Evolutionary conservation across 2,888 invertebrate species (phyloP).

Genomic region (Meta bourneti): DNA sequence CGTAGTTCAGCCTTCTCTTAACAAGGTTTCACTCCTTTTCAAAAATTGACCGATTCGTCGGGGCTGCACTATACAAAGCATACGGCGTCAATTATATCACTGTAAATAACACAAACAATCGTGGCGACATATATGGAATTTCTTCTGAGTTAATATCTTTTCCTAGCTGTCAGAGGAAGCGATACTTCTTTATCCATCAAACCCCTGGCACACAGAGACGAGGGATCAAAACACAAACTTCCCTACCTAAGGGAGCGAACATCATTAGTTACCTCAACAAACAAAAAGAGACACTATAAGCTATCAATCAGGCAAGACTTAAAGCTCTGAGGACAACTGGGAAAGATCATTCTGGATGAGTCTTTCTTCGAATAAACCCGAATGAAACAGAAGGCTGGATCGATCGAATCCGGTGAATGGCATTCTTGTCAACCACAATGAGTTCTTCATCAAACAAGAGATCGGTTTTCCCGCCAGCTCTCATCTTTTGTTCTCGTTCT

Average conservation of each 20-base stretch:
- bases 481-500: slow-evolving; percentile 58
- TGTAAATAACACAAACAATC: too few species aligned
- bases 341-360: not conserved
- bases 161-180: not conserved
- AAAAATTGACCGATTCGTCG: too few species aligned
- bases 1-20: too few species aligned
- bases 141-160: too few species aligned
- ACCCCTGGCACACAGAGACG: not conserved
- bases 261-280: slow-evolving; percentile 31
- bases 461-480: slow-evolving; percentile 68
- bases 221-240: slow-evolving; percentile 4
- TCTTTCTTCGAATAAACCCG: not conserved
- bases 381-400: slow-evolving; percentile 1
- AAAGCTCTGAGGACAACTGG: slow-evolving; percentile 19
- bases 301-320: slow-evolving; percentile 47
- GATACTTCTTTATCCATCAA: slow-evolving; percentile 1
- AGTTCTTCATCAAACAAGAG: slow-evolving; percentile 70
- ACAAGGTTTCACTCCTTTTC: too few species aligned
- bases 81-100: too few species aligned
- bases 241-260: not conserved
- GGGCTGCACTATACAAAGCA: too few species aligned
- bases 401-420: slow-evolving; percentile 34
- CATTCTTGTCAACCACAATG: slow-evolving; percentile 66
- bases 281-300: slow-evolving; percentile 44
- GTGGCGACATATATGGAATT: too few species aligned